Evolutionary conservation across 2,113 vertebrate species (phyloP).

Genomic region (Ageneiosus marmoratus): DNA sequence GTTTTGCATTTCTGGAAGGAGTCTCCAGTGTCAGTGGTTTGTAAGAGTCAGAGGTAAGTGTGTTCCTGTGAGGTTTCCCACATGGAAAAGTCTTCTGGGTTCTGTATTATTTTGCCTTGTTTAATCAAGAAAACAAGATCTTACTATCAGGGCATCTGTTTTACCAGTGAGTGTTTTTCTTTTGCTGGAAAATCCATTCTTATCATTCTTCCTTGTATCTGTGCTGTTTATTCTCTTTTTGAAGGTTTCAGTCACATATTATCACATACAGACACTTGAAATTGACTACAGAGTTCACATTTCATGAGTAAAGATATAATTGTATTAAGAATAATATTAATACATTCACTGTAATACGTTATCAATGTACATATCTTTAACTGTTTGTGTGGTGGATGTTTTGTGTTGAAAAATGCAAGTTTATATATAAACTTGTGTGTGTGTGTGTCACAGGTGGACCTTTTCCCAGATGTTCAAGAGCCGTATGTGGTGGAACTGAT

Average conservation of each 20-base stretch:
- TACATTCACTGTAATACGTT: not conserved
- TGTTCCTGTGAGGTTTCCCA: not conserved
- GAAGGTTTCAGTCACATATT: too few species aligned
- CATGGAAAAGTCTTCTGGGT: not conserved
- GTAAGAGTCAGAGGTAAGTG: not conserved
- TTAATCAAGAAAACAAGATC: not conserved
- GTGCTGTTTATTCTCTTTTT: not conserved
- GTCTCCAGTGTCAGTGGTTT: not conserved
- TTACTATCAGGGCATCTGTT: not conserved
- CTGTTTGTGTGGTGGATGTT: not conserved
- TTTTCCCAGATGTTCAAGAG: slow-evolving; percentile 76
- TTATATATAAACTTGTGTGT: not conserved
- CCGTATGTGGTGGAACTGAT: slow-evolving; percentile 76
- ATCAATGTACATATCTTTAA: not conserved
- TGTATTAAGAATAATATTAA: too few species aligned
- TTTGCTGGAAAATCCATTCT: not conserved
- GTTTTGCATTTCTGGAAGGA: not conserved
- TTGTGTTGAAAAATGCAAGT: too few species aligned
- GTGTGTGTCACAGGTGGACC: slow-evolving; percentile 66
- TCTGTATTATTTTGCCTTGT: not conserved
- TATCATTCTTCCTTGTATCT: not conserved
- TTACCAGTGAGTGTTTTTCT: not conserved
- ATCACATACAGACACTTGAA: too few species aligned
- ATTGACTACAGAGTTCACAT: too few species aligned
- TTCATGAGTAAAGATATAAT: too few species aligned